Base-by-base conservation (phyloP, 2,797 vertebrate species). In the Cyprinella venusta region DNA sequence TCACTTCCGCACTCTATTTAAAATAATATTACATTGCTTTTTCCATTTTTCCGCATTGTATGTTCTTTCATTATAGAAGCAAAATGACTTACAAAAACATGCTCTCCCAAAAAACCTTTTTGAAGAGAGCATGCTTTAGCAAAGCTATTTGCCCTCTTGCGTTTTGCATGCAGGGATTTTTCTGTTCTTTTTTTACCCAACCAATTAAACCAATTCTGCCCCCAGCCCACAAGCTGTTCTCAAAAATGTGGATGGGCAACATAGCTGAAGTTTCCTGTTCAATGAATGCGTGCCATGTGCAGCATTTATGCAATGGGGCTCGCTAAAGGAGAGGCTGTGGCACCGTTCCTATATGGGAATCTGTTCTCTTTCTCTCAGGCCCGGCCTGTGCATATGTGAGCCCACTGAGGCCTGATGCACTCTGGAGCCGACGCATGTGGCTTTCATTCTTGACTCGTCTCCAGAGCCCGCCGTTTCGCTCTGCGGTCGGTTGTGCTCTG, bases 361-460 rank as follows among this genome's bases (percentile, higher is more conserved):
- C 75, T 81, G 72, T 12, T 82, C 74, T 74, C 26, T 74, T 38
- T 72, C 82, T 86, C 83, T 68, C n/a, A 78, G 50, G 77, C 70
- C 45, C 12, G 16, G 33, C 38, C 70, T 75, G 40, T 81, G 78
- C 82, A 40, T 75, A 88, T 84, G 72, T 30, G 72, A 86, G 86
- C 26, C 85, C 76, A 36, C 68, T 42, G 82, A 85, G 84, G 85
- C 80, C 63, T 59, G 50, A 70, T 56, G 48, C 69, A 54, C 67
- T 83, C 70, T 83, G 83, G 52, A 90, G 88, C 89, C 82, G 79
- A 79, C 42, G 68, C 89, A 93, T 94, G 93, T 93, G 94, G 94
- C 93, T 95, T 93, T 91, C 93, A 95, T 95, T 95, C 92, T 91
- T 94, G 94, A 94, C 89, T 93, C 10, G 0, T 56, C 89, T 94